phyloP scores from a whole-genome alignment of 2,113 vertebrate species.

The Asarcornis scutulata region DNA sequence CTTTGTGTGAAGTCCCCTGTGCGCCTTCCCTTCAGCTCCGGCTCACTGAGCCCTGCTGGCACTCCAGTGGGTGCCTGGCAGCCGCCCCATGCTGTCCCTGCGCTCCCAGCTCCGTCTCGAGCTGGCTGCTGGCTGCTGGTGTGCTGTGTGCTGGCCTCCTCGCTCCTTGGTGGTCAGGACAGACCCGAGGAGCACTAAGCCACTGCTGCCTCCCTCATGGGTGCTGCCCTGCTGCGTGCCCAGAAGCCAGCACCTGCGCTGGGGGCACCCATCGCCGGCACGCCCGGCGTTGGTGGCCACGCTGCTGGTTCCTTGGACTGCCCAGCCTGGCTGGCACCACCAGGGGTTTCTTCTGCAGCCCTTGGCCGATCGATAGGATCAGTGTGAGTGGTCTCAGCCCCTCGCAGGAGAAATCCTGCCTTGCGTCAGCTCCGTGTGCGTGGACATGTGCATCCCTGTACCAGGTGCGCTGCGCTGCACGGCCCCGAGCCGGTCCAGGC shows the following conservation, averaged over 20 bases:
- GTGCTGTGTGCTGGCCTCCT: background rate
- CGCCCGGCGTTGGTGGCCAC: rapidly evolving
- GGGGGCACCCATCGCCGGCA: rapidly evolving
- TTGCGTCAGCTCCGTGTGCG: background rate
- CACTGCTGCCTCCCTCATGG: rapidly evolving
- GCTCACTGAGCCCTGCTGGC: background rate
- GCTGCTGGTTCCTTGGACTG: background rate
- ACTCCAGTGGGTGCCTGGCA: background rate
- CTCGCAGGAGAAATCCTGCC: background rate
- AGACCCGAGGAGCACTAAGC: background rate
- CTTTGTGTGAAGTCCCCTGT: too few relatives aligned
- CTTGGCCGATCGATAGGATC: background rate
- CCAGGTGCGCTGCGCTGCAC: rapidly evolving
- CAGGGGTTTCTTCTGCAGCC: background rate
- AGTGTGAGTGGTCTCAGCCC: background rate
- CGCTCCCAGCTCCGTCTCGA: rapidly evolving
- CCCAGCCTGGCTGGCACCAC: rapidly evolving
- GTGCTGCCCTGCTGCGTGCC: background rate
- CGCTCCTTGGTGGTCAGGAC: background rate
- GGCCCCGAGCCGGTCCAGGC: background rate
- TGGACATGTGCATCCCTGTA: rapidly evolving
- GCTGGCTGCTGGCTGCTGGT: rapidly evolving
- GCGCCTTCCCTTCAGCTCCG: rapidly evolving
- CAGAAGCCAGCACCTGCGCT: rapidly evolving
- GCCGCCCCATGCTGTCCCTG: rapidly evolving